Conservation (phyloP, 2,888 invertebrate species). For the Eupithecia pulchellata region DNA sequence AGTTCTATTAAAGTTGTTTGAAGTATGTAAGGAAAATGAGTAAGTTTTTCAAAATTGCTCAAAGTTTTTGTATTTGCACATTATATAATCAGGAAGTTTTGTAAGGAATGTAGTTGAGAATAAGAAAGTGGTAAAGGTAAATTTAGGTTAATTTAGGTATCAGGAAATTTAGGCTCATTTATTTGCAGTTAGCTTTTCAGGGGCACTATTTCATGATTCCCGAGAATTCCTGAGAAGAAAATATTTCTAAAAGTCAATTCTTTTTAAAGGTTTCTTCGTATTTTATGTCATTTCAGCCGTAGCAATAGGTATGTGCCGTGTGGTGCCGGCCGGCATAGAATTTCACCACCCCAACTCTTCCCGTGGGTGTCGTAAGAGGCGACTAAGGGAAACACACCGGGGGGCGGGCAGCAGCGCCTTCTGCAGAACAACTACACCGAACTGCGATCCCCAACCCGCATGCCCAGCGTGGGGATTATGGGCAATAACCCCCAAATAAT, state of each 20-base stretch:
- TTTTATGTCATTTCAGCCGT: too few species aligned
- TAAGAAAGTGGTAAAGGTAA: neutral
- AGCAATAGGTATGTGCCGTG: too few species aligned
- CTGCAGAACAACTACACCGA: too few species aligned
- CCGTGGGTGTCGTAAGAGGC: too few species aligned
- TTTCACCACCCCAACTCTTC: too few species aligned
- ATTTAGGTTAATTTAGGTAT: neutral
- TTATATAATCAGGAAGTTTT: neutral
- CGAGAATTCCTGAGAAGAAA: neutral
- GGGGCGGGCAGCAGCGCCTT: too few species aligned
- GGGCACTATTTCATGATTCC: neutral
- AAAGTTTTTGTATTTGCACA: neutral
- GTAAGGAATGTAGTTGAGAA: neutral
- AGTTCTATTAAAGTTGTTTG: slow-evolving; percentile 4
- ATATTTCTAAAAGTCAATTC: neutral
- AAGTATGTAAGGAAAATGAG: neutral
- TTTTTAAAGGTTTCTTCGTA: too few species aligned
- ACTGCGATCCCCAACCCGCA: too few species aligned
- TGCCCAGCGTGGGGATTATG: too few species aligned
- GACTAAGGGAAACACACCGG: too few species aligned
- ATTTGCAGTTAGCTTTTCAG: neutral
- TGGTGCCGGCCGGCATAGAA: too few species aligned
- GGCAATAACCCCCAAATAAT: too few species aligned
- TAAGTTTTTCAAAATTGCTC: neutral
- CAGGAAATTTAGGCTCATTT: neutral